Evolutionary conservation across 35 echinoderm and acorn worm genomes (phyloP), one percentile per base, ranked within the genome.

Genomic region (Ophiothrix spiculata): DNA sequence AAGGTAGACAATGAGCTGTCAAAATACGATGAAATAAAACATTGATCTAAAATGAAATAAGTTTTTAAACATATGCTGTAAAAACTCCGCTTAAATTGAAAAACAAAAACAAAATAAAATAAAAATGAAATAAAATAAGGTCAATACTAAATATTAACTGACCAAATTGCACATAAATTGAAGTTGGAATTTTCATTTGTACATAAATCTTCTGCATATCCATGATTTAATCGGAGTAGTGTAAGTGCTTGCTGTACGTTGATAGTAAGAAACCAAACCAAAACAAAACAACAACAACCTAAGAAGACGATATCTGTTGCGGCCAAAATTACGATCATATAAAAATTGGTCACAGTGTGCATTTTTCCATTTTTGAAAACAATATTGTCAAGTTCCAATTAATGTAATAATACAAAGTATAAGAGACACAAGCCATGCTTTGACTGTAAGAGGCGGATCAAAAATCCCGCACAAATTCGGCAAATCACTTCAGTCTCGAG

Each of bases 331-430:
- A 98, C 89, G 86, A 98, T n/a, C n/a, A n/a, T 98, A 85, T 98
- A 98, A 69, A 91, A 93, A 56, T 98, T 98, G 2, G 95, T 98
- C 28, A 91, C 91, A 0, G 95, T 98, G 76, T 93, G 93, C 95
- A 98, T 98, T 45, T 93, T 85, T 0, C 92, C 88, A 76, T 93
- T 85, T 31, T 86, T 87, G 42, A 91, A 36, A 29, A 98, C 79
- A 35, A 37, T 79, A 54, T 98, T 98, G 33, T 91, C 95, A 14
- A 91, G 94, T 85, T 15, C 95, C 95, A 77, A 84, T 85, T 3
- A 93, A 31, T 11, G 95, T 88, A 56, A 98, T 90, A 6, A 93
- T 25, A 33, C 75, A 77, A 40, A 93, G 89, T 25, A 98, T 56
- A 1, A 87, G 56, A 12, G 95, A 91, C 31, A 98, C 89, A 11